Evolutionary conservation across 2,113 vertebrate genomes (phyloP).

Genomic region (Zingel zingel): DNA sequence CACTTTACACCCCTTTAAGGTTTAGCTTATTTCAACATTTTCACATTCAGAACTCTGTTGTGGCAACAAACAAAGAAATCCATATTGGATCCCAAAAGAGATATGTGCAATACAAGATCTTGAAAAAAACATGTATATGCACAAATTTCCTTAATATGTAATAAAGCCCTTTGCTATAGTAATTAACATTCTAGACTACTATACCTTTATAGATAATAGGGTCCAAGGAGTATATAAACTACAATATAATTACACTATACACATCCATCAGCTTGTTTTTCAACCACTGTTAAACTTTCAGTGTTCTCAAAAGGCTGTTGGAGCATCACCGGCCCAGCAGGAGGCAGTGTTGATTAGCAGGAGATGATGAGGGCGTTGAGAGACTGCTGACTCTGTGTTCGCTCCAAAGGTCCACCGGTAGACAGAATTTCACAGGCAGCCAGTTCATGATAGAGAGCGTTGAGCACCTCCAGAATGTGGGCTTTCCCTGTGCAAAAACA

Average conservation of each 20-base stretch:
- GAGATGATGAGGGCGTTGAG: constrained; percentile 77
- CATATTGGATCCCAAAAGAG: constrained; percentile 5
- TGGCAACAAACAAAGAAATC: constrained; percentile 5
- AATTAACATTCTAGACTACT: constrained; percentile 42
- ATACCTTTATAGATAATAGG: constrained; percentile 30
- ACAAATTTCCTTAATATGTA: constrained; percentile 26
- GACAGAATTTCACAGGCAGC: constrained; percentile 88
- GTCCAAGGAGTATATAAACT: constrained; percentile 36
- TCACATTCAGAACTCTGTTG: constrained; percentile 59
- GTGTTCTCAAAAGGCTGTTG: constrained; percentile 8
- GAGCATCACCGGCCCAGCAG: constrained; percentile 51
- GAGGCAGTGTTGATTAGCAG: constrained; percentile 74
- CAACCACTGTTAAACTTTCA: background rate
- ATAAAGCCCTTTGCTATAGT: constrained; percentile 29
- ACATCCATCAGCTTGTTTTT: constrained; percentile 33
- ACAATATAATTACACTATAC: constrained; percentile 64
- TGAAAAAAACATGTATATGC: constrained; percentile 12
- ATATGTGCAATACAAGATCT: constrained; percentile 52
- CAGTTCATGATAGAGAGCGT: constrained; percentile 89
- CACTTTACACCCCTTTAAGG: constrained; percentile 7
- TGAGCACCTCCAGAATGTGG: constrained; percentile 88
- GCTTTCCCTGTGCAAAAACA: constrained; percentile 79
- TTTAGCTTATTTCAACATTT: constrained; percentile 66
- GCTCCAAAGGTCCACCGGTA: constrained; percentile 70
- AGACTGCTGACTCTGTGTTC: constrained; percentile 74